Conservation (phyloP, 2,113 vertebrate genomes). For the Chionomys nivalis region DNA sequence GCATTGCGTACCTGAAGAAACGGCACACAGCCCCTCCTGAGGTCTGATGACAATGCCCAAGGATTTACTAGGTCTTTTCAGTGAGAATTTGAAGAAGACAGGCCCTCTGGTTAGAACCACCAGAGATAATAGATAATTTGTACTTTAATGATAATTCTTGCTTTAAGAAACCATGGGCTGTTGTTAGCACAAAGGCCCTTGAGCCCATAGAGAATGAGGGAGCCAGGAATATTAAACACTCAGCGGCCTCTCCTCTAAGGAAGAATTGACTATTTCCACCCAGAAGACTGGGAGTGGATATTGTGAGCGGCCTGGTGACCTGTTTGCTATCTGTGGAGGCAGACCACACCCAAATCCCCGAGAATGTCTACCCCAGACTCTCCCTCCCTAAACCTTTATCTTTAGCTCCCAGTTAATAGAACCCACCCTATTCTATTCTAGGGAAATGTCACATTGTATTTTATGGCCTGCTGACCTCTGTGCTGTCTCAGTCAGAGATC, state of each 20-base stretch:
- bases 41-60: slow-evolving; percentile 33
- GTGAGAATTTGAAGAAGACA: neutral
- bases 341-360: neutral
- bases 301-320: neutral
- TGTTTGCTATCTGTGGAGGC: neutral
- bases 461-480: neutral
- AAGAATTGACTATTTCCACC: neutral
- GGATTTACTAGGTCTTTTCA: slow-evolving; percentile 19
- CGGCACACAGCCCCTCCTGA: neutral
- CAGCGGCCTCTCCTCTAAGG: neutral
- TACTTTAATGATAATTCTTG: slow-evolving; percentile 31
- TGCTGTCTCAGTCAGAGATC: neutral
- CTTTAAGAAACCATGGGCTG: neutral
- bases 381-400: neutral
- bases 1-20: neutral
- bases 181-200: neutral
- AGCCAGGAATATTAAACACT: neutral
- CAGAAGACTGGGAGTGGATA: neutral
- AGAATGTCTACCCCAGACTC: neutral
- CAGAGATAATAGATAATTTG: neutral
- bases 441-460: neutral
- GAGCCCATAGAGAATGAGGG: neutral
- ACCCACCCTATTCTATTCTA: neutral
- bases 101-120: neutral
- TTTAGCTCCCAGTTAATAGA: neutral